Evolutionary conservation across 2,113 vertebrate species (phyloP).

Genomic region (Eonycteris spelaea): DNA sequence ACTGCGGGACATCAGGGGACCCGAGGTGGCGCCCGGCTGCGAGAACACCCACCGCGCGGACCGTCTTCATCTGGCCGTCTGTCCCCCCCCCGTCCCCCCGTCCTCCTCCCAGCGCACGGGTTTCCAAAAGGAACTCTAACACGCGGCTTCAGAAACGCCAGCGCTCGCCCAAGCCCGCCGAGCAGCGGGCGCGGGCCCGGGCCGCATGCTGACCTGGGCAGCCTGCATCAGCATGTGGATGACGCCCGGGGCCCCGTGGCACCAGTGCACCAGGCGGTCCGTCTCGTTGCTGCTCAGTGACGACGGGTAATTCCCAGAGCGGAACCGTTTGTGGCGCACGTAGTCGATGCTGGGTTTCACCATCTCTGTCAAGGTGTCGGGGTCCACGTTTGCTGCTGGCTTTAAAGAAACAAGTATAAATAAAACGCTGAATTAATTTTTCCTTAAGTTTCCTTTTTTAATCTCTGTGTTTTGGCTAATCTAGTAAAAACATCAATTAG

Average conservation of each 20-base stretch:
- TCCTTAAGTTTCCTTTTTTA: not conserved
- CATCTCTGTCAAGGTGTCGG: constrained; percentile 88
- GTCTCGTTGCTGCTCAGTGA: constrained; percentile 98
- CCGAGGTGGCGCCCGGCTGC: not conserved
- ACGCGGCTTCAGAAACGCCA: not conserved
- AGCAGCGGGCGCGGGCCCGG: no score
- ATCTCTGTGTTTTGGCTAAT: not conserved
- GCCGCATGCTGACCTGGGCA: no score
- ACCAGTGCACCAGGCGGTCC: constrained; percentile 97
- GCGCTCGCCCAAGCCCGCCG: not conserved
- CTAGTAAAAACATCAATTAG: not conserved
- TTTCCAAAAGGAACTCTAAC: not conserved
- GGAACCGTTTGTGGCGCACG: constrained; percentile 94
- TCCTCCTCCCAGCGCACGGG: not conserved
- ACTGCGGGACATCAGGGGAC: not conserved
- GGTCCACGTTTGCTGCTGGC: constrained; percentile 89
- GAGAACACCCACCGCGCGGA: not conserved
- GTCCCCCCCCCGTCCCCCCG: not conserved
- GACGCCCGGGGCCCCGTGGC: constrained; percentile 94
- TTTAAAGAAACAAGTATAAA: constrained; percentile 69
- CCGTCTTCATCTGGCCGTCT: no score
- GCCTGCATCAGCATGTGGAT: constrained; percentile 94
- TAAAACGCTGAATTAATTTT: not conserved
- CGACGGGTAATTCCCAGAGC: constrained; percentile 96
- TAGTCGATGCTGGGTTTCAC: constrained; percentile 98